Base-by-base conservation (phyloP, 1,140 invertebrate species). In the Mercenaria mercenaria region DNA sequence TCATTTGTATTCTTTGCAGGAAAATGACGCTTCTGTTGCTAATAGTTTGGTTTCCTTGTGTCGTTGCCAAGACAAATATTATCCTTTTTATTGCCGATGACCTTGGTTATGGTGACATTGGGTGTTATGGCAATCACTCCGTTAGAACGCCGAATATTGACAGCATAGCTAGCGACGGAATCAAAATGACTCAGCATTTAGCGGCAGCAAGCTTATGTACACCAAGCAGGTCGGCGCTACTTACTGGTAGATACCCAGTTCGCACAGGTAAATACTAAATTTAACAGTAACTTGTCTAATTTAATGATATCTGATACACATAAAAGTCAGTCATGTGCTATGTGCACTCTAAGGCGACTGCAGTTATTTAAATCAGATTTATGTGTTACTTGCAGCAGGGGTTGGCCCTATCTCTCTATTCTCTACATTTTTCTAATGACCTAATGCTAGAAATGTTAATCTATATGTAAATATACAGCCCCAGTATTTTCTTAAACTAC, bases 51-150 rank as follows among this genome's bases (percentile, higher is more conserved):
- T 4, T 79, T 18, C 4, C 15, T 37, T 52, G 76, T 79, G 50
- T 79, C 11, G 32, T 26, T 79, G 76, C 50, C 1, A 79, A 79
- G 39, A 95, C 96, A 11, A 96, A 96, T 91, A 92, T 96, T 39
- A 26, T 96, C 37, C 84, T 96, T 0, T 88, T 96, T 56, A 52
- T 96, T n/a, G 96, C 94, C 15, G 96, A 96, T 89, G 96, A 96
- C 90, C 92, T 96, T 56, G 96, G 96, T 13, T 93, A 92, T 83
- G 96, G 95, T 15, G 96, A 96, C 87, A 18, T 96, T 2, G 94
- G 95, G 59, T 93, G 95, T 59, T 96, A 94, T 87, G 96, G 96
- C 20, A 96, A 96, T 91, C 83, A 89, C 15, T 93, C 94, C 6
- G 89, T 96, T 1, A 83, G 79, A n/a, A 96, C 96, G 26, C 95